Base-by-base conservation (phyloP, 1,140 invertebrate species). In the Platorchestia sp. region DNA sequence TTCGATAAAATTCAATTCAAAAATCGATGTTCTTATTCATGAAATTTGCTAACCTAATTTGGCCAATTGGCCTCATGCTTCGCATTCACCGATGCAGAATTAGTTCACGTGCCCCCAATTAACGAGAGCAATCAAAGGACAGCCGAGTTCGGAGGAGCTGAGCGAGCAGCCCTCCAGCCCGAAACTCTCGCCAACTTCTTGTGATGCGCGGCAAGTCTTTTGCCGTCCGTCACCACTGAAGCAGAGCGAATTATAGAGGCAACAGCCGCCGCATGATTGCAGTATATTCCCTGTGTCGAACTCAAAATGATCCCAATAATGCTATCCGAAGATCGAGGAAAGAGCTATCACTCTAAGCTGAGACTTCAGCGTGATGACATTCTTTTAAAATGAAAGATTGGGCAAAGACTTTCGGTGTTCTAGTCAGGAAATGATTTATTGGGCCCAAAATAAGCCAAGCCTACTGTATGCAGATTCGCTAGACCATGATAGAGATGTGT, bases 281-380 rank as follows among this genome's bases (percentile, higher is more conserved):
- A 40, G 91, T 47, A 45, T 93, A 93, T 93, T 93, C 91, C 45
- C 91, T 47, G 91, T 16, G 91, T 93, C 91, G 91, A 93, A 93
- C 41, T 44, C 91, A 93, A 93, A 93, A 93, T 93, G 91, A 93
- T 93, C 43, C 91, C 91, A 93, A 93, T 93, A 93, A 93, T 93
- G 91, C 91, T 93, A 93, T 93, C 91, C 41, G 45, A 93, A 93
- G 91, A 93, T 93, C 91, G 91, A 93, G 91, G 45, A 93, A 93
- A 93, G 91, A 93, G 91, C 91, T 45, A 93, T 93, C 91, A 93
- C 91, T 93, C 91, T n/a, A 45, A 40, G 91, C 91, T 44, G 91
- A 40, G 45, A 45, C 43, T 45, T 93, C 40, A 40, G 91, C 43
- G 19, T 93, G 91, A 93, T 93, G 91, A 93, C 91, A 93, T 93